A percentile compares a stretch with the other conserved stretches of the same genome.
Conservation (phyloP, 2,797 vertebrate genomes). For the Rhynchotus rufescens region DNA sequence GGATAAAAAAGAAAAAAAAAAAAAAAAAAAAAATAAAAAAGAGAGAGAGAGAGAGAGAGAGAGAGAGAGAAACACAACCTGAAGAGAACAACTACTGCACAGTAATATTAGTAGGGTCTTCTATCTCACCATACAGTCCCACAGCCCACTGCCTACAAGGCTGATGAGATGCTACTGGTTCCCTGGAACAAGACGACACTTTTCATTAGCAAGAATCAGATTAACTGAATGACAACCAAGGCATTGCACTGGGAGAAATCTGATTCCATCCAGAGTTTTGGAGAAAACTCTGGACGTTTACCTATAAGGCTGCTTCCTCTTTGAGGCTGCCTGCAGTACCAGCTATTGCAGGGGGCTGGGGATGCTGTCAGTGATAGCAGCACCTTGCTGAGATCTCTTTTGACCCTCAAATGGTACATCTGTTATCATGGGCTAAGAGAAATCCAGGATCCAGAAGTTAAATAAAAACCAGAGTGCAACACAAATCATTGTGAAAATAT, state of each 20-base stretch:
- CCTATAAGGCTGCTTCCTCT: background rate
- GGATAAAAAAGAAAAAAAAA: background rate
- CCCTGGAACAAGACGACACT: background rate
- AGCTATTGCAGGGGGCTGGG: background rate
- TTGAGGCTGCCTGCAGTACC: background rate
- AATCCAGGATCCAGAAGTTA: background rate
- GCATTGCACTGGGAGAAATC: background rate
- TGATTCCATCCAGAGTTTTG: background rate
- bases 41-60: no score
- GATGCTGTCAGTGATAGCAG: background rate
- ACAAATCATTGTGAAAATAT: background rate
- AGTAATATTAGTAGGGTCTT: background rate
- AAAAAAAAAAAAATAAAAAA: no score
- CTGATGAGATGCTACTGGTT: background rate
- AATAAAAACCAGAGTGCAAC: background rate
- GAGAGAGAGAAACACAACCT: background rate
- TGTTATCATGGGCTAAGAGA: background rate
- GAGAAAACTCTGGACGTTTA: background rate
- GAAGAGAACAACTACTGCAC: background rate
- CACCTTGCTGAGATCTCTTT: background rate
- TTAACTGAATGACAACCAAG: background rate
- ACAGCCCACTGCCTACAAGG: background rate
- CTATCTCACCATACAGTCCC: background rate
- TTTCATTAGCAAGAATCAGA: background rate
- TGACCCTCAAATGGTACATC: background rate